These are phyloP conservation scores for Cyclina sinensis DNA, from an alignment of 1,140 invertebrate species.

Conservation along the genomic window DNA sequence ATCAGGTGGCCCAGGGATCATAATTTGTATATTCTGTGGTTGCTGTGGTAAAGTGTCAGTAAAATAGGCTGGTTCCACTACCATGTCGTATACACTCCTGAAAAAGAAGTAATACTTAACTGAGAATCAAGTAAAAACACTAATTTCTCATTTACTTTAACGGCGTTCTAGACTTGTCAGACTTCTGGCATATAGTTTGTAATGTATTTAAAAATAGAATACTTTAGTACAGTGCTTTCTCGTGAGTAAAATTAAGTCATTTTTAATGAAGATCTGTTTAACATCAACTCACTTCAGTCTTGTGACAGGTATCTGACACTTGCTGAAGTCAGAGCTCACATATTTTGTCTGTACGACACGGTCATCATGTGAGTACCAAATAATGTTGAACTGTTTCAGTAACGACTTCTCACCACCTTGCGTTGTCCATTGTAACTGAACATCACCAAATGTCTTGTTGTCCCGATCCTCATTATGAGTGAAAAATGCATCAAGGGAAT, in stretches of 20 bases:
- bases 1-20: conserved; percentile 86
- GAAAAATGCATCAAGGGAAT: conserved; percentile 76
- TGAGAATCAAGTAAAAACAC: not conserved
- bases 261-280: too few species aligned
- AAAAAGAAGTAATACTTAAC: conserved; percentile 58
- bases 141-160: too few species aligned
- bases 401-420: conserved; percentile 79
- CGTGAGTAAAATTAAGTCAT: too few species aligned
- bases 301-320: conserved; percentile 81
- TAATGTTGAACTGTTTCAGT: conserved; percentile 84
- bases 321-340: conserved; percentile 79
- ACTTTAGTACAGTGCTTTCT: too few species aligned
- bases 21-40: conserved; percentile 82
- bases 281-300: conserved; percentile 80
- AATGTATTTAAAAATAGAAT: too few species aligned
- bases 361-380: conserved; percentile 84
- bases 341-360: conserved; percentile 83
- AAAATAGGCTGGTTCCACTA: conserved; percentile 81
- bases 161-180: too few species aligned
- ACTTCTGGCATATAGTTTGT: too few species aligned
- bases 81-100: conserved; percentile 83
- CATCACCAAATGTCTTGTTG: conserved; percentile 80
- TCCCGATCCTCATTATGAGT: conserved; percentile 76
- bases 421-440: conserved; percentile 80
- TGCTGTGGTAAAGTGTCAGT: conserved; percentile 78